These are phyloP conservation scores for Pelochelys cantorii DNA, from an alignment of 2,797 vertebrate species.

Conservation along the genomic window DNA sequence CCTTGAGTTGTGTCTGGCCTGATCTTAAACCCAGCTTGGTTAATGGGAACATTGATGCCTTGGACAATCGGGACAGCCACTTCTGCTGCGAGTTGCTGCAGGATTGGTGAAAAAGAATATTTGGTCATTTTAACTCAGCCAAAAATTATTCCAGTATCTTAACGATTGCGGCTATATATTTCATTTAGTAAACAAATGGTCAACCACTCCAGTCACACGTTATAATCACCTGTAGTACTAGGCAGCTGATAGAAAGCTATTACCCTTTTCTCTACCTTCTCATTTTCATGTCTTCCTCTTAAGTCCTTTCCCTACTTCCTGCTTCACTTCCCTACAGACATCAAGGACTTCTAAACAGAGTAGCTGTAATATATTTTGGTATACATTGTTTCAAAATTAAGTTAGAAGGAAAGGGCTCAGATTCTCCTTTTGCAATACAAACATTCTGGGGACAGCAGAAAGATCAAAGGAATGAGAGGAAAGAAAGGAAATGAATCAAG, in stretches of 20 bases:
- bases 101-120: neutral
- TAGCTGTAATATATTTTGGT: neutral
- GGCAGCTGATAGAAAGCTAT: neutral
- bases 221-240: neutral
- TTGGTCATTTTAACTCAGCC: neutral
- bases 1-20: slow-evolving; percentile 23
- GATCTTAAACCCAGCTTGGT: slow-evolving; percentile 1
- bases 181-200: neutral
- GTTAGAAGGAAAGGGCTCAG: neutral
- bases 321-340: neutral
- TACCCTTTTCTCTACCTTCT: neutral
- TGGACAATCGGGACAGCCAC: neutral
- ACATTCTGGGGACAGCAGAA: neutral
- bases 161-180: neutral
- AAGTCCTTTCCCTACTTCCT: neutral
- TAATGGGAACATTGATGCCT: fast-evolving
- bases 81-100: neutral
- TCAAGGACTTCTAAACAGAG: neutral
- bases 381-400: neutral
- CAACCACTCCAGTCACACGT: neutral
- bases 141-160: neutral
- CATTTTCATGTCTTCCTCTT: neutral
- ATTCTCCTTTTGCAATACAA: neutral
- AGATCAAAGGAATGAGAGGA: neutral
- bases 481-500: neutral